Conservation (phyloP, 2,888 invertebrate genomes). For the Unio delphinus region DNA sequence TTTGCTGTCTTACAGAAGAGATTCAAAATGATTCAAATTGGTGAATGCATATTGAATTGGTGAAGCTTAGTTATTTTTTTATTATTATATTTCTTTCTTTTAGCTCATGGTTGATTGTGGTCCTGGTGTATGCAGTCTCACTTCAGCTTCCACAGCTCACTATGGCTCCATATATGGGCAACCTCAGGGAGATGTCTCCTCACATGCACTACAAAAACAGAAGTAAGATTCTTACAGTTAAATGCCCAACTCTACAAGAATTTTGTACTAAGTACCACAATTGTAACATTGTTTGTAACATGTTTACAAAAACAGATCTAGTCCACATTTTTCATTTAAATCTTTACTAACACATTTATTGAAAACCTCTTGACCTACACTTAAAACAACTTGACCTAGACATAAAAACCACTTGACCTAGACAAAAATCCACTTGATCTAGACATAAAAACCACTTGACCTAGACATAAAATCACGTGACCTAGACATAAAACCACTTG, state of each 20-base stretch:
- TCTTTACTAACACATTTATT: too few relatives aligned
- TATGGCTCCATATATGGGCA: conserved; percentile 63
- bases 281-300: not conserved
- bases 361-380: too few relatives aligned
- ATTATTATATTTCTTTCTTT: conserved; percentile 11
- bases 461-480: too few relatives aligned
- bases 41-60: not conserved
- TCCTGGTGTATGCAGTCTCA: conserved; percentile 50
- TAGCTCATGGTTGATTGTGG: conserved; percentile 53
- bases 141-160: conserved; percentile 58
- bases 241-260: not conserved
- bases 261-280: not conserved
- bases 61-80: not conserved
- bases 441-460: too few relatives aligned
- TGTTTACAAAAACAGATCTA: not conserved
- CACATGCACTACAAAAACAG: conserved; percentile 12
- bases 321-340: not conserved
- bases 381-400: too few relatives aligned
- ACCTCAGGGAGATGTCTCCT: conserved; percentile 33
- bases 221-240: conserved; percentile 8
- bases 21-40: not conserved
- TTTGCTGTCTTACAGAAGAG: too few relatives aligned
- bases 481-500: too few relatives aligned
- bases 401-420: too few relatives aligned
- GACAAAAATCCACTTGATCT: too few relatives aligned